Base-by-base conservation (phyloP, 2,113 vertebrate species). In the Panthera tigris region DNA sequence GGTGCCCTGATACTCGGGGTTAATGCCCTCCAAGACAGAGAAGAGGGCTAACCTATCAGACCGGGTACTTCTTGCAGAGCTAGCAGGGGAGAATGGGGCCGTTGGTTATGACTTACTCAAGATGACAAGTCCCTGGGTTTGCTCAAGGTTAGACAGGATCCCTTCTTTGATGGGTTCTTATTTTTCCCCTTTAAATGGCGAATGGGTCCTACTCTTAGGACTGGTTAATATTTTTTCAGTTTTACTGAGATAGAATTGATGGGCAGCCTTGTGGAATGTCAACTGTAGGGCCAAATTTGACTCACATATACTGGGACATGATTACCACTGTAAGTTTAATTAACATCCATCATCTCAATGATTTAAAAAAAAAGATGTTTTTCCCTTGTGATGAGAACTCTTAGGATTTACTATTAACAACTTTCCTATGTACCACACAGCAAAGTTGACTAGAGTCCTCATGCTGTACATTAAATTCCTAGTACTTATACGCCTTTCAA, bases 181-280 rank as follows among this genome's bases (percentile, higher is more conserved):
- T 11, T 89, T 92, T 92, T 61, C 63, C 45, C 39, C 41, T 94
- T 68, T 66, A 79, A 93, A 91, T 50, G 15, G 27, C 16, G 48
- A 29, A 27, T 71, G 39, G 5, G 5, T 39, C 48, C 18, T 74
- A 29, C 25, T 61, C 16, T 33, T 50, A 68, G 6, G 36, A 48
- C 14, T 65, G 81, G 68, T 61, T 25, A n/a, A 71, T 31, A 10
- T 15, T 27, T 52, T 78, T 39, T 11, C 31, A 78, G 80, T 76
- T 55, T 78, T 16, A 57, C 3, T 29, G 80, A 91, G 45, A n/a
- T 66, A 5, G 33, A 71, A 39, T 63, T 2, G 1, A 91, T 12
- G 55, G 29, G 50, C 3, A 55, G 15, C n/a, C 29, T 27, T n/a
- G n/a, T 25, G 41, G 27, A 78, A 48, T 48, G 41, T 78, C 14